Conservation (phyloP, 1,140 invertebrate genomes). For the Anagrus nilaparvatae region DNA sequence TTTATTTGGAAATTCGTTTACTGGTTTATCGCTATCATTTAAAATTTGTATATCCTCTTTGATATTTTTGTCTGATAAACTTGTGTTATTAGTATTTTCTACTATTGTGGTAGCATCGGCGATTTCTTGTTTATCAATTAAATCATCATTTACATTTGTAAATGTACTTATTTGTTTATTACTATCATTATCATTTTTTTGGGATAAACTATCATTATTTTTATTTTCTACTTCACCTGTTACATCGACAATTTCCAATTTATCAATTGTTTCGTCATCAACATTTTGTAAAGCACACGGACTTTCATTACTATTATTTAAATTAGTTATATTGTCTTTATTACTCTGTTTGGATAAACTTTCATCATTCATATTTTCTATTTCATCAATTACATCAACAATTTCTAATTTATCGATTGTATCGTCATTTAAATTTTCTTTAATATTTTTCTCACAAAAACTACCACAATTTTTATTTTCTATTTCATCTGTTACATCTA, state of each 20-base stretch:
- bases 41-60: too few relatives aligned
- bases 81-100: not conserved
- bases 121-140: too few relatives aligned
- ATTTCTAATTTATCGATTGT: too few relatives aligned
- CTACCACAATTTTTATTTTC: not conserved
- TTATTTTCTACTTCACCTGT: constrained; percentile 8
- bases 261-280: too few relatives aligned
- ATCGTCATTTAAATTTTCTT: too few relatives aligned
- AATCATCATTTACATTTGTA: constrained; percentile 2
- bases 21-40: too few relatives aligned
- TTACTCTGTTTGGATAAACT: not conserved
- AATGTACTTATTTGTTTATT: not conserved
- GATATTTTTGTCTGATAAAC: too few relatives aligned
- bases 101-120: constrained; percentile 6
- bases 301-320: not conserved
- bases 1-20: too few relatives aligned
- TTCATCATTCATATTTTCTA: constrained; percentile 1
- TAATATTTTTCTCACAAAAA: not conserved
- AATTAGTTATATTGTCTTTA: too few relatives aligned
- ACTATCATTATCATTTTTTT: constrained; percentile 5
- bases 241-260: not conserved
- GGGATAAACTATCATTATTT: not conserved
- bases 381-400: constrained; percentile 1
- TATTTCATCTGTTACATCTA: constrained; percentile 2
- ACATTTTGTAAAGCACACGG: not conserved